Evolutionary conservation across 2,113 vertebrate genomes (phyloP), one percentile per base, ranked within the genome.

Genomic region (Riparia riparia): DNA sequence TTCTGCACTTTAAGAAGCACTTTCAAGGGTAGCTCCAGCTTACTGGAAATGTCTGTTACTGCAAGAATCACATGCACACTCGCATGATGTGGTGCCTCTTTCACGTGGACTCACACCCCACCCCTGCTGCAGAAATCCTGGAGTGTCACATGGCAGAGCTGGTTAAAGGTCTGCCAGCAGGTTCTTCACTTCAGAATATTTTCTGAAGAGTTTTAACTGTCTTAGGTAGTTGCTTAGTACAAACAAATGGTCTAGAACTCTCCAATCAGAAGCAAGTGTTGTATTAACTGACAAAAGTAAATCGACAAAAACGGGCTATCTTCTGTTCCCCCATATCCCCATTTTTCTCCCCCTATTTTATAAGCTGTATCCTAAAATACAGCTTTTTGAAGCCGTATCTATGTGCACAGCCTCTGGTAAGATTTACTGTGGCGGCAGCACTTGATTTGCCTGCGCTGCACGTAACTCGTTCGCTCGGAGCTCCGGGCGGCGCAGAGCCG

Each of bases 1-100:
- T 90, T 68, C 60, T 89, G 71, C 79, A 69, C 83, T 91, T 88
- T 12, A 83, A 82, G 73, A 81, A 73, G 20, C 51, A 73, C 73
- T n/a, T 68, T 42, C 31, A 72, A 44, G 71, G 79, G 42, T 32
- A 83, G 66, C 64, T 91, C 49, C 72, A 78, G 78, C 53, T 87
- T 54, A 24, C 60, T 87, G 85, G 89, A 71, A 57, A 54, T 83
- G 70, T 5, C 63, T 16, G 1, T n/a, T 56, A 19, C 3, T 69
- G 92, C 90, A 87, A 32, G 89, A 81, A 31, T 81, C 92, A 90
- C 50, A 4, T 81, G 85, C 37, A 64, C 77, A 42, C 14, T 91
- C 47, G 66, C 94, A 94, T 96, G 94, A 69, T 74, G 64, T 49
- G 56, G 53, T 89, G 78, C 56, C 82, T 73, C 70, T 81, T 68